Conservation (phyloP, 2,888 invertebrate genomes). For the Tolmerus cingulatus region DNA sequence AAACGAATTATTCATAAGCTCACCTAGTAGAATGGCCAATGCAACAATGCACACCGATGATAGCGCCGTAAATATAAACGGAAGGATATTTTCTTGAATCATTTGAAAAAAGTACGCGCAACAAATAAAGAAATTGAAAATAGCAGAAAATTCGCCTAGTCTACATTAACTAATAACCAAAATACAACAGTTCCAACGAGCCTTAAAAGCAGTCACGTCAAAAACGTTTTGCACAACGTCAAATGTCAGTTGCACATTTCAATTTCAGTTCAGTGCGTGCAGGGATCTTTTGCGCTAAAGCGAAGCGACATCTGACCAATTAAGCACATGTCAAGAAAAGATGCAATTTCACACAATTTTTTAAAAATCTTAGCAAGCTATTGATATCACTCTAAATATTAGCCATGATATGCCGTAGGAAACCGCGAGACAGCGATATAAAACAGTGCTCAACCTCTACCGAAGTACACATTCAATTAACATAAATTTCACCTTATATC, state of each 20-base stretch:
- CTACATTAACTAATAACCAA: slow-evolving; percentile 1
- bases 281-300: not conserved
- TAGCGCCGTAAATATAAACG: slow-evolving; percentile 65
- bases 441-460: not conserved
- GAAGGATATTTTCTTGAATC: slow-evolving; percentile 30
- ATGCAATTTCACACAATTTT: not conserved
- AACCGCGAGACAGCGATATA: not conserved
- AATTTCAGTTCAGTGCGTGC: not conserved
- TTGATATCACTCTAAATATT: not conserved
- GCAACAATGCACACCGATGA: slow-evolving; percentile 68
- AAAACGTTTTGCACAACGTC: not conserved
- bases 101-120: slow-evolving; percentile 17
- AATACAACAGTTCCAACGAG: not conserved
- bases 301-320: not conserved
- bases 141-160: not conserved
- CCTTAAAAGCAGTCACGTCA: not conserved
- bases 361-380: not conserved
- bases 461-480: not conserved
- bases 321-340: not conserved
- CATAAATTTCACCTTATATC: not conserved
- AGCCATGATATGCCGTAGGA: not conserved
- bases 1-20: slow-evolving; percentile 51
- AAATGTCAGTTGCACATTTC: not conserved
- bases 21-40: slow-evolving; percentile 69
- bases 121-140: not conserved